Evolutionary conservation across 2,797 vertebrate genomes (phyloP).

Genomic region (Halcyon badia): DNA sequence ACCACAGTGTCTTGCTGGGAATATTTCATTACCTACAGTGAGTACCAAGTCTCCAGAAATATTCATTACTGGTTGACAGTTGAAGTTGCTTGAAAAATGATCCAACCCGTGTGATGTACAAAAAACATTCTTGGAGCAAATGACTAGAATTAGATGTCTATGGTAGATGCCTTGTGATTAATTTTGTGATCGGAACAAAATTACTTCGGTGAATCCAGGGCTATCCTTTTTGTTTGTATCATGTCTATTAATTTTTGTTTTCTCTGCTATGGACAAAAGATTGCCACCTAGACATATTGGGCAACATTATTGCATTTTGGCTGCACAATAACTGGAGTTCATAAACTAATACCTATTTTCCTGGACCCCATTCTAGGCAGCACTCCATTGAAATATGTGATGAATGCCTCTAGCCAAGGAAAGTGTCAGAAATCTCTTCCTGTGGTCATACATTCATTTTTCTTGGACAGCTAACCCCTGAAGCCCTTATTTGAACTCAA

Average conservation of each 20-base stretch:
- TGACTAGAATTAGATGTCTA: neutral
- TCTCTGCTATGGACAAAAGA: neutral
- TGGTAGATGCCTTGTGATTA: neutral
- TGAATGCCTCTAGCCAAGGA: neutral
- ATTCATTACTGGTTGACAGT: neutral
- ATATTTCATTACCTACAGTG: neutral
- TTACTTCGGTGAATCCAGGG: neutral
- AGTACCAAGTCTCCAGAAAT: neutral
- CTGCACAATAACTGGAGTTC: neutral
- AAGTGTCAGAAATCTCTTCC: conserved; percentile 37
- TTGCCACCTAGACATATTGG: neutral
- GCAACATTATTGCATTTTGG: neutral
- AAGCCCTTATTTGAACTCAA: conserved; percentile 16
- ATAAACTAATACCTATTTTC: conserved; percentile 2
- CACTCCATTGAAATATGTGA: neutral
- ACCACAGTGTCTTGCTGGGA: neutral
- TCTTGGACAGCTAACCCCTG: neutral
- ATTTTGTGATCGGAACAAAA: neutral
- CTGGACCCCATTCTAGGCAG: neutral
- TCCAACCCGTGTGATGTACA: accelerated
- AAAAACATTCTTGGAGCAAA: neutral
- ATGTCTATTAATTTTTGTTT: neutral
- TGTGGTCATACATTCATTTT: neutral
- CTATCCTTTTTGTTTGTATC: neutral
- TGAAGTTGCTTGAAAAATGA: neutral